A percentile compares a stretch with the other conserved stretches of the same genome.
These are phyloP conservation scores for Corythornis leucogaster DNA, from an alignment of 2,797 vertebrate genomes.

Conservation along the genomic window DNA sequence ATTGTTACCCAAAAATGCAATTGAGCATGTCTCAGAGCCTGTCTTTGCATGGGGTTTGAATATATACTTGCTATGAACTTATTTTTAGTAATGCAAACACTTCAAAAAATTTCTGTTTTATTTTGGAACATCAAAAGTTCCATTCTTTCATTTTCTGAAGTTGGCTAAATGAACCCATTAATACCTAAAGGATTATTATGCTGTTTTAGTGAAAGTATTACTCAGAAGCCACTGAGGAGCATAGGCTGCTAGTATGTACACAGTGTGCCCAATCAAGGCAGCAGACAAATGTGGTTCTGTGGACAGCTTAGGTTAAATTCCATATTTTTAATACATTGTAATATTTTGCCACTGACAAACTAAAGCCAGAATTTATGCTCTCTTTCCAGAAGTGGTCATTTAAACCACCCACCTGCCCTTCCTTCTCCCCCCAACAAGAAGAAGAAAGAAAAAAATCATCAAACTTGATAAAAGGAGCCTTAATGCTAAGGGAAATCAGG, in stretches of 20 bases:
- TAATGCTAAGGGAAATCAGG: background rate
- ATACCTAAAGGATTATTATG: background rate
- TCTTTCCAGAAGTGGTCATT: background rate
- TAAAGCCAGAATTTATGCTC: background rate
- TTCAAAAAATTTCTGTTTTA: slow-evolving; percentile 15
- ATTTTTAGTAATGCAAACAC: background rate
- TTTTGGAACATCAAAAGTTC: background rate
- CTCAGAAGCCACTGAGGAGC: background rate
- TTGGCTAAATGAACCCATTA: background rate
- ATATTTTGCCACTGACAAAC: background rate
- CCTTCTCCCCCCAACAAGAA: background rate
- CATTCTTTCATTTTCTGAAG: slow-evolving; percentile 38
- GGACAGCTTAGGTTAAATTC: slow-evolving; percentile 41
- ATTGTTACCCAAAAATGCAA: background rate
- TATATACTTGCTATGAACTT: background rate
- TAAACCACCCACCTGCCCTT: background rate
- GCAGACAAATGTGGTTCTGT: slow-evolving; percentile 11
- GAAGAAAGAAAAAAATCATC: background rate
- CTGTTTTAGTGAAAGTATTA: background rate
- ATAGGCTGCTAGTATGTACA: slow-evolving; percentile 46
- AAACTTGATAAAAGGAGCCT: background rate
- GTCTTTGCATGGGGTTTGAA: background rate
- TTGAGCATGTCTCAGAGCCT: background rate
- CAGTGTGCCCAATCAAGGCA: background rate
- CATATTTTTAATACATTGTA: background rate